Base-by-base conservation (phyloP, 2,888 invertebrate species). In the Prosapia bicincta region DNA sequence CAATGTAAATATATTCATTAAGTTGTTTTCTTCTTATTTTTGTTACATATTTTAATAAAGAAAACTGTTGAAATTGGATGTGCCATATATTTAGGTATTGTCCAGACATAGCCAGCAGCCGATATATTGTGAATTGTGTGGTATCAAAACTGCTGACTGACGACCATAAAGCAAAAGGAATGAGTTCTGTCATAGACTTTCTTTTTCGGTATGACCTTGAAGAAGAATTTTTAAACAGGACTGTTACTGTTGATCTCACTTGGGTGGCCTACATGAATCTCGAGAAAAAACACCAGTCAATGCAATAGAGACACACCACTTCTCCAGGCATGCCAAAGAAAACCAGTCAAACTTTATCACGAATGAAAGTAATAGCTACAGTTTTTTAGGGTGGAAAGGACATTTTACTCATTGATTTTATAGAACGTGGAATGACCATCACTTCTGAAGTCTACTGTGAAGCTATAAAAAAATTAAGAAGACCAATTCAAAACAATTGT, bases 371-470 rank as follows among this genome's bases (percentile, higher is more conserved):
- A 1, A 69, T 69, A 28, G 28, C 28, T 69, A 26, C 69, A 26
- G 69, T 69, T 69, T 68, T 68, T 15, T 26, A 30, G 69, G 69
- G 26, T 26, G 13, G 2, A 26, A 69, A 26, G 28, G 28, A 30
- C 13, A 26, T 26, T 5, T 69, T 69, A 15, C 26, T 26, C 13
- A 23, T 26, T 69, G 69, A 69, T 28, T 6, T 69, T 26, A 69
- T 69, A 9, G 28, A 69, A 20, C 28, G 69, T 28, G 28, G 69
- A 9, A 25, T 28, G 69, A 69, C 69, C 28, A 69, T 69, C 26
- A 69, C 28, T 28, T 69, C 69, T 69, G 69, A 2, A 69, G 69
- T 26, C n/a, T 69, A 69, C 30, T 69, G 26, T 69, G 69, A 69
- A 69, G 26, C 28, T 13, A 26, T 26, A 69, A n/a, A 69, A 69